These are phyloP conservation scores for Nesidiocoris tenuis DNA, from an alignment of 2,888 invertebrate species.

Conservation along the genomic window DNA sequence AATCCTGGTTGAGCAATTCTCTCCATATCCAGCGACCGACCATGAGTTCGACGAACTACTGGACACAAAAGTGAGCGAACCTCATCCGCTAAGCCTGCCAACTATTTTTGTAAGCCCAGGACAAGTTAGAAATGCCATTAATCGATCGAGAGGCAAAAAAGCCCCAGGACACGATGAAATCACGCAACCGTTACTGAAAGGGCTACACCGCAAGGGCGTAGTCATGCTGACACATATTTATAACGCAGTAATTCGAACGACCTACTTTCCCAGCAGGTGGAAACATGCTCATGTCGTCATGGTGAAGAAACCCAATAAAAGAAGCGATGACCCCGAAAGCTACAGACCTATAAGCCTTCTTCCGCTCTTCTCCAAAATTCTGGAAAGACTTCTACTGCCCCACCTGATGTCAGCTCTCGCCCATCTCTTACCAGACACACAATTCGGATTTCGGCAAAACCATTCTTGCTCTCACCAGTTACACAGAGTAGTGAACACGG, in stretches of 20 bases:
- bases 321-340: constrained; percentile 1
- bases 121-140: constrained; percentile 11
- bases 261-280: constrained; percentile 50
- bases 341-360: constrained; percentile 45
- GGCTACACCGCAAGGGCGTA: constrained; percentile 50
- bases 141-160: constrained; percentile 39
- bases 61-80: neutral
- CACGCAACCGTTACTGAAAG: constrained; percentile 49
- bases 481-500: constrained; percentile 42
- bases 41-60: neutral
- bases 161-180: constrained; percentile 51
- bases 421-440: constrained; percentile 40
- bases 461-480: constrained; percentile 46
- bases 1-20: constrained; percentile 7
- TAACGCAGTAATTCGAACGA: constrained; percentile 50
- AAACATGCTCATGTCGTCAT: constrained; percentile 47
- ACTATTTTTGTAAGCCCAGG: neutral
- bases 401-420: constrained; percentile 38
- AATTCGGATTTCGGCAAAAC: constrained; percentile 46
- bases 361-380: constrained; percentile 30
- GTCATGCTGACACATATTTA: constrained; percentile 49
- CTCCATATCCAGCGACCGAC: neutral
- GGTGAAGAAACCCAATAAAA: constrained; percentile 39
- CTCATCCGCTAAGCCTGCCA: neutral
- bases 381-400: constrained; percentile 33